Conservation (phyloP, 2,113 vertebrate species). For the Nansenia antarctica region DNA sequence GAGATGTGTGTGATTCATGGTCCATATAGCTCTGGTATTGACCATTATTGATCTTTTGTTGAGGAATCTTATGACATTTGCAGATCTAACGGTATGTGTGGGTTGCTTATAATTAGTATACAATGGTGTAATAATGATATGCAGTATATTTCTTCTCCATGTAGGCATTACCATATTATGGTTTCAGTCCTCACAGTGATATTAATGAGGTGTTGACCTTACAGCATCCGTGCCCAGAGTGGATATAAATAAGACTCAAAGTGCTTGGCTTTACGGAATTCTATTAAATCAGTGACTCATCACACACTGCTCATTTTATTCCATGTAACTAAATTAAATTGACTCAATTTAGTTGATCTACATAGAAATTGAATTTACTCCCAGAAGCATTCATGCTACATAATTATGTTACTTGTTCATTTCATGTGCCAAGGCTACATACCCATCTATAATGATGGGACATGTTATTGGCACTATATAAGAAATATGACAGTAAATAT, state of each 20-base stretch:
- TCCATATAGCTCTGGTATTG: background rate
- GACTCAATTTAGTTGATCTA: slow-evolving; percentile 57
- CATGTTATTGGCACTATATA: background rate
- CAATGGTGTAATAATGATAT: slow-evolving; percentile 18
- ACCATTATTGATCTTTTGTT: background rate
- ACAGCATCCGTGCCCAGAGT: slow-evolving; percentile 33
- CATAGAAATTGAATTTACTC: slow-evolving; percentile 61
- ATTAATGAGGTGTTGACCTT: slow-evolving; percentile 63
- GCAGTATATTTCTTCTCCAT: slow-evolving; percentile 32
- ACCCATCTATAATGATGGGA: slow-evolving; percentile 3
- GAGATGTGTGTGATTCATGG: background rate
- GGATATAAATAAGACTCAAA: slow-evolving; percentile 41
- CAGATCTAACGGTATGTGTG: background rate
- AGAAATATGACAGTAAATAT: background rate
- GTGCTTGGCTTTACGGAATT: slow-evolving; percentile 57
- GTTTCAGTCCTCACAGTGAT: slow-evolving; percentile 45
- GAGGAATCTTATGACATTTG: background rate
- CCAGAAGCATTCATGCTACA: slow-evolving; percentile 35
- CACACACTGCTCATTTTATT: slow-evolving; percentile 37
- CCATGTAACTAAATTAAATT: slow-evolving; percentile 47
- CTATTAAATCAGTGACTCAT: slow-evolving; percentile 62
- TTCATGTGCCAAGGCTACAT: slow-evolving; percentile 11
- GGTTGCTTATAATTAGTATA: background rate
- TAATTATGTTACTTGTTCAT: slow-evolving; percentile 21
- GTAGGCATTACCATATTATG: slow-evolving; percentile 42